phyloP scores from a whole-genome alignment of 2,888 invertebrate species.

The Megamerina dolium region DNA sequence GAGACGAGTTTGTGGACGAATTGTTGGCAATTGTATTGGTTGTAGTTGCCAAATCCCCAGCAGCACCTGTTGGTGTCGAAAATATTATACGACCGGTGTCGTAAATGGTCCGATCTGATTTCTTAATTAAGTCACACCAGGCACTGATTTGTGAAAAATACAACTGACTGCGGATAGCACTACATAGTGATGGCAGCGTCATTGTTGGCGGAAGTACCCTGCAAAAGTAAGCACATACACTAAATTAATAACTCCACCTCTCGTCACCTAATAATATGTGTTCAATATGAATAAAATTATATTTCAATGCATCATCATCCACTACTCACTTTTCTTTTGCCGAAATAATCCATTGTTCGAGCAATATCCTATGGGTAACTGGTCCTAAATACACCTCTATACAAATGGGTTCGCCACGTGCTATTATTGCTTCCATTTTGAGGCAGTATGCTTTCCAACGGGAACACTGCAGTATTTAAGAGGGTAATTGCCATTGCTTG shows the following conservation, averaged over 20 bases:
- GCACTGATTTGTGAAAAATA: slow-evolving; percentile 96
- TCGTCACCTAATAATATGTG: too few species aligned
- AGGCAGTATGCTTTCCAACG: slow-evolving; percentile 49
- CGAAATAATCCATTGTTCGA: slow-evolving; percentile 49
- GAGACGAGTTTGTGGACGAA: slow-evolving; percentile 13
- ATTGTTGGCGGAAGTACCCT: slow-evolving; percentile 60
- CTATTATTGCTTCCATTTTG: slow-evolving; percentile 45
- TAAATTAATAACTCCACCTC: too few species aligned
- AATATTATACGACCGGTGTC: slow-evolving; percentile 49
- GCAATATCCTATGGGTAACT: slow-evolving; percentile 43
- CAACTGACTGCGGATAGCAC: slow-evolving; percentile 88
- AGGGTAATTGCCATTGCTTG: too few species aligned
- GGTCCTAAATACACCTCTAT: slow-evolving; percentile 50
- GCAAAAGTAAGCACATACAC: not conserved
- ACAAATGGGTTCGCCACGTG: slow-evolving; percentile 45
- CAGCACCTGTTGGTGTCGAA: slow-evolving; percentile 31
- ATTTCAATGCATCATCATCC: too few species aligned
- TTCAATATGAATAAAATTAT: too few species aligned
- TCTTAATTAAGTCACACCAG: slow-evolving; percentile 59
- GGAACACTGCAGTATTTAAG: slow-evolving; percentile 36
- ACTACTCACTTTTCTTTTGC: slow-evolving; percentile 44
- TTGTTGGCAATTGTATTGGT: slow-evolving; percentile 20
- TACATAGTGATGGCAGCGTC: slow-evolving; percentile 68
- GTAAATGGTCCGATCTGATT: slow-evolving; percentile 44
- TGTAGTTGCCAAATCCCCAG: slow-evolving; percentile 34